These are phyloP conservation scores for Acanthosepion pharaonis DNA, from an alignment of 2,888 invertebrate species.

Conservation along the genomic window DNA sequence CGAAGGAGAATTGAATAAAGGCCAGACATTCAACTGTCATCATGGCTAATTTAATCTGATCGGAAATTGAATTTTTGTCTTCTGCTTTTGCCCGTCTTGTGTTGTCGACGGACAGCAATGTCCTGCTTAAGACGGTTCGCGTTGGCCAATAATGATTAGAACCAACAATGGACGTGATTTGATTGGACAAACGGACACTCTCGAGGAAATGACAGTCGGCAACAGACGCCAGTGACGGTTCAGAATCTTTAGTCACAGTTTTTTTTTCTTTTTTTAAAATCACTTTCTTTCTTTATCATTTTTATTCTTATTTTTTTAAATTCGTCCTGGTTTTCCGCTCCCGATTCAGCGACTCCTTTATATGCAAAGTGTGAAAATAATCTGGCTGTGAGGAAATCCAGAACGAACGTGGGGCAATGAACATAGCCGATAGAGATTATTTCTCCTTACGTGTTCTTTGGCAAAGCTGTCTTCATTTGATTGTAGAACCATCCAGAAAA, in stretches of 20 bases:
- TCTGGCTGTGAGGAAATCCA: too few species aligned
- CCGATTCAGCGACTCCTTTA: too few species aligned
- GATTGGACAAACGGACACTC: background rate
- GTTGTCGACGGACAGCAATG: background rate
- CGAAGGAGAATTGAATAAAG: background rate
- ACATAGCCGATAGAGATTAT: too few species aligned
- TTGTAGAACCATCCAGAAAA: too few species aligned
- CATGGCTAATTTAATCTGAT: slow-evolving; percentile 21
- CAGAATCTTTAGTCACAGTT: background rate
- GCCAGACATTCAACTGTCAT: slow-evolving; percentile 33
- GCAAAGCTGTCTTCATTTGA: too few species aligned
- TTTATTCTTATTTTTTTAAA: too few species aligned
- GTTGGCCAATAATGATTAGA: background rate
- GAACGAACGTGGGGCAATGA: too few species aligned
- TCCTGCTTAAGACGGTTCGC: background rate
- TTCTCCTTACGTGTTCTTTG: too few species aligned
- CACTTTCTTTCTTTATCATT: background rate
- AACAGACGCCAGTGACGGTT: background rate
- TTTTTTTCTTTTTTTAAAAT: background rate
- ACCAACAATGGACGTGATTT: background rate
- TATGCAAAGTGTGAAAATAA: too few species aligned
- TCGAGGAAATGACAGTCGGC: background rate
- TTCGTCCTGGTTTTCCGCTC: too few species aligned
- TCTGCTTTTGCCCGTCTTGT: background rate
- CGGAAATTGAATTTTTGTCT: slow-evolving; percentile 33